These are phyloP conservation scores for Orchestes rusci DNA, from an alignment of 2,888 invertebrate genomes.

Conservation along the genomic window DNA sequence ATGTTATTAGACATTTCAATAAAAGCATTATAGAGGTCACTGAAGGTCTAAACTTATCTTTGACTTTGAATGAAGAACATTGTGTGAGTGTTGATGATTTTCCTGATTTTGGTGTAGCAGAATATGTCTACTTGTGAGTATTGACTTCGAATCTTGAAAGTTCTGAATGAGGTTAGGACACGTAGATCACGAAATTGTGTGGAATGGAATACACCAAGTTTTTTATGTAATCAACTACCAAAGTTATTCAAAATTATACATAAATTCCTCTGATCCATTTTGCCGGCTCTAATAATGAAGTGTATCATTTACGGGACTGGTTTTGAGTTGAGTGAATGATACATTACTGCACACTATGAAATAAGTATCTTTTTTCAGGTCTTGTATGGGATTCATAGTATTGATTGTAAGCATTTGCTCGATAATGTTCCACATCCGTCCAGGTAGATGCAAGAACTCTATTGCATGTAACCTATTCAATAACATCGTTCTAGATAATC, in stretches of 20 bases:
- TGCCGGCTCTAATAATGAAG: too few relatives aligned
- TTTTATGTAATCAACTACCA: too few relatives aligned
- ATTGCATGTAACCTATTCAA: too few relatives aligned
- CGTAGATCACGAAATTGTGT: background rate
- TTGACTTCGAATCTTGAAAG: too few relatives aligned
- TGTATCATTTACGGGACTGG: too few relatives aligned
- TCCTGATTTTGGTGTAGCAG: constrained; percentile 23
- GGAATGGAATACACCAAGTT: background rate
- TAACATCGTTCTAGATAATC: constrained; percentile 7
- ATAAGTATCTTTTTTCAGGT: too few relatives aligned
- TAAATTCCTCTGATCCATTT: too few relatives aligned
- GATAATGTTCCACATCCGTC: constrained; percentile 2
- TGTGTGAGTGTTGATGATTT: constrained; percentile 32
- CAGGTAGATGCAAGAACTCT: constrained; percentile 8
- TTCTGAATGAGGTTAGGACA: background rate
- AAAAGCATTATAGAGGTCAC: constrained; percentile 32
- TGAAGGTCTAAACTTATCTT: constrained; percentile 34
- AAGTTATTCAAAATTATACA: too few relatives aligned
- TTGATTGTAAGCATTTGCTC: constrained; percentile 11
- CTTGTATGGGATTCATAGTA: constrained; percentile 5
- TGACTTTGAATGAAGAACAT: constrained; percentile 32
- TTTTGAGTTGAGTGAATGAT: too few relatives aligned
- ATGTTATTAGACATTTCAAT: constrained; percentile 36
- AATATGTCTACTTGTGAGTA: constrained; percentile 26
- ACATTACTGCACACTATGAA: too few relatives aligned